Conservation (phyloP, 2,888 invertebrate genomes). For the Cephus runcator region DNA sequence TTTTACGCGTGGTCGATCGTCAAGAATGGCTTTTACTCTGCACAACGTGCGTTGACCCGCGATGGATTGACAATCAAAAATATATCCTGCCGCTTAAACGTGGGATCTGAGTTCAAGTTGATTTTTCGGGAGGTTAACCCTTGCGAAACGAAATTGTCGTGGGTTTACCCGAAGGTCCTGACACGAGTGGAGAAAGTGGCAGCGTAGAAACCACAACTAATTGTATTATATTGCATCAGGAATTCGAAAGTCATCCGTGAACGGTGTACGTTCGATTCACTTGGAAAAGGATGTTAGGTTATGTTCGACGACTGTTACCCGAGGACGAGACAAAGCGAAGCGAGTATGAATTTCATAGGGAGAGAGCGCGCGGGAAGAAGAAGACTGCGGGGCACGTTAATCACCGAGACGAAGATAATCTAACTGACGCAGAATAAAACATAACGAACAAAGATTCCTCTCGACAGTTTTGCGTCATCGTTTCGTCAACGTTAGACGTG, state of each 20-base stretch:
- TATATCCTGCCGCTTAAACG: background rate
- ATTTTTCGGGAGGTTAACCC: background rate
- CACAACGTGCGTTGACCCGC: background rate
- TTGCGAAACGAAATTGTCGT: background rate
- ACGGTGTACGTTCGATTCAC: background rate
- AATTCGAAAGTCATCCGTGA: background rate
- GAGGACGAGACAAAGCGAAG: background rate
- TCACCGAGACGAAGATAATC: background rate
- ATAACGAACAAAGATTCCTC: background rate
- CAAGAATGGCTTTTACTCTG: background rate
- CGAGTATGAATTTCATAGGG: background rate
- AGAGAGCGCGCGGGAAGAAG: background rate
- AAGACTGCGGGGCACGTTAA: background rate
- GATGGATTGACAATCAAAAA: background rate
- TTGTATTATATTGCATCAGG: background rate
- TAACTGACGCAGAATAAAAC: background rate
- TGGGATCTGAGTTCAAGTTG: background rate
- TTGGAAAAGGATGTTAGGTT: background rate
- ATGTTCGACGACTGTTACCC: background rate
- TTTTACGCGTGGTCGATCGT: background rate
- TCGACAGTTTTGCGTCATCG: background rate
- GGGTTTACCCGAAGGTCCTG: background rate
- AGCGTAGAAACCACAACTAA: background rate
- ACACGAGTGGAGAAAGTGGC: background rate
- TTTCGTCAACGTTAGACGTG: background rate